Evolutionary conservation across 2,888 invertebrate species (phyloP), one percentile per base, ranked within the genome.

Genomic region (Apotomis betuletana): DNA sequence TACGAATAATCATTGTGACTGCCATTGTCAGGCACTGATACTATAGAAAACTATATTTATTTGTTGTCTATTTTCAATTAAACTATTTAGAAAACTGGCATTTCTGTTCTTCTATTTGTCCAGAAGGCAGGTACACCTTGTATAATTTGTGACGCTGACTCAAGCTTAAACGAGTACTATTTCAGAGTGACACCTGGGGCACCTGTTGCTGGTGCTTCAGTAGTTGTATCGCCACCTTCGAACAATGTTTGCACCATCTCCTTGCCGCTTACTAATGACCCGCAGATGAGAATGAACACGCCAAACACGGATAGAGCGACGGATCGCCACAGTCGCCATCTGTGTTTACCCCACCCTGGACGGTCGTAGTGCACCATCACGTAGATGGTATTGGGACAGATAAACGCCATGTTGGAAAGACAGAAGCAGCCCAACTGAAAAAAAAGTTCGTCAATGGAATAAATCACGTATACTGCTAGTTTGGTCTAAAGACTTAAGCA

Each of bases 351-450:
- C 9, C 8, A 10, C 9, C 89, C 88, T 4, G 89, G 88, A 27
- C 85, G 78, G 0, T 85, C 67, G 79, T 82, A 87, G 4, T 78
- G n/a, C 0, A 86, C 84, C 1, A 87, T 65, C 0, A 85, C 52
- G 10, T 76, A 73, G 44, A 89, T 87, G 0, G 83, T 0, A 27
- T 78, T 80, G 0, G 89, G 89, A 81, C 83, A 87, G 12, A 89
- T 86, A 60, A 89, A 87, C 0, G 86, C 86, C 86, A 89, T 87
- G 75, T 87, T 87, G 3, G 86, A 76, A 0, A 89, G 76, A 67
- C 87, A 87, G 60, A 89, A 84, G 0, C 81, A 73, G 3, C 89
- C 89, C 1, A 87, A 76, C 89, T 89, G 82, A 57, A 84, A 85
- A 59, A 59, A 27, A 27, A 27, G 27, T 27, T 27, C 27, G 27